Conservation (phyloP, 2,113 vertebrate genomes). For the Xyliphius kryptos region DNA sequence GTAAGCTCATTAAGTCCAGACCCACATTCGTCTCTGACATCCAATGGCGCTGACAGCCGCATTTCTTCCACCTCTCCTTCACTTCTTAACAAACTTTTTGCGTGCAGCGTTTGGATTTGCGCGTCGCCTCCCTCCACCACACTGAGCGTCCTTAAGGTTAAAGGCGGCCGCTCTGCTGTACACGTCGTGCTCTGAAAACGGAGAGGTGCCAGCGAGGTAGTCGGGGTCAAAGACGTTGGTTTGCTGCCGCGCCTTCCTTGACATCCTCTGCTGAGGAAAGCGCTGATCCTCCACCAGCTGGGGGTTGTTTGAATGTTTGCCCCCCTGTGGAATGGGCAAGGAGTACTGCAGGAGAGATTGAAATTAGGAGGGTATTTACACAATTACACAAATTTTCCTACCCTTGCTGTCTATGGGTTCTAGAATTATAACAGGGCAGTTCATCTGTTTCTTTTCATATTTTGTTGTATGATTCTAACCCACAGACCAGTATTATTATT, state of each 20-base stretch:
- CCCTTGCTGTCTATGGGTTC: too few relatives aligned
- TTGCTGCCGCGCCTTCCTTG: conserved; percentile 82
- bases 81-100: conserved; percentile 80
- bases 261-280: conserved; percentile 88
- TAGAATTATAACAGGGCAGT: too few relatives aligned
- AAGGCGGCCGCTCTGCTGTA: conserved; percentile 83
- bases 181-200: conserved; percentile 82
- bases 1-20: too few relatives aligned
- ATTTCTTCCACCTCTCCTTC: conserved; percentile 70
- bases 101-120: conserved; percentile 79
- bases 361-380: too few relatives aligned
- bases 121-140: conserved; percentile 75
- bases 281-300: conserved; percentile 85
- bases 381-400: too few relatives aligned
- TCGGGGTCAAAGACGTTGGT: conserved; percentile 82
- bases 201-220: conserved; percentile 72
- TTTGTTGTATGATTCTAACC: too few relatives aligned
- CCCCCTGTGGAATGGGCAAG: conserved; percentile 77
- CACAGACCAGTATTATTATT: too few relatives aligned
- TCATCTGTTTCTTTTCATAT: too few relatives aligned
- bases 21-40: too few relatives aligned
- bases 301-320: conserved; percentile 80
- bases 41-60: too few relatives aligned
- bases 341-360: too few relatives aligned
- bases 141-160: conserved; percentile 60